Conservation (phyloP, 2,888 invertebrate species). For the Cheilosia grossa region DNA sequence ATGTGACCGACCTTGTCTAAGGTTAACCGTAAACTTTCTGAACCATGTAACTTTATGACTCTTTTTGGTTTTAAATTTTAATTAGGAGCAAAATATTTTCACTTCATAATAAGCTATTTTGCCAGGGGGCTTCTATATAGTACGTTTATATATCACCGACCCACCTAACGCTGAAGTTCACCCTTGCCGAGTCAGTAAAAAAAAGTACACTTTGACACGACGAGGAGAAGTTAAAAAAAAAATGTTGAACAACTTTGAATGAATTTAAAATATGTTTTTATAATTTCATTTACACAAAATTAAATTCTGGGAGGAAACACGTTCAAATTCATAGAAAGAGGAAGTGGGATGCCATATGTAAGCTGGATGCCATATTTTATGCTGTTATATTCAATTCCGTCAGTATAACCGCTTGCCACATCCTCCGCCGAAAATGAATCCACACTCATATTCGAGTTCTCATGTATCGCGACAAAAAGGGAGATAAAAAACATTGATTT, state of each 20-base stretch:
- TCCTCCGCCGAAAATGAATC: not conserved
- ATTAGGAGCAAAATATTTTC: constrained; percentile 55
- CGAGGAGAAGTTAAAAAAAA: constrained; percentile 3
- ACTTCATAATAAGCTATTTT: constrained; percentile 9
- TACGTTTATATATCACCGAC: not conserved
- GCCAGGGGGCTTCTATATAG: not conserved
- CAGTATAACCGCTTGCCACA: not conserved
- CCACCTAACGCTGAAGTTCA: constrained; percentile 15
- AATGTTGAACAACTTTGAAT: constrained; percentile 54
- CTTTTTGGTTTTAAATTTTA: constrained; percentile 56
- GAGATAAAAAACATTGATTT: constrained; percentile 39
- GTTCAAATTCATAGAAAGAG: constrained; percentile 1
- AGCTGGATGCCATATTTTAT: constrained; percentile 20
- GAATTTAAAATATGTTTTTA: constrained; percentile 66
- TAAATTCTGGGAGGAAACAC: constrained; percentile 25
- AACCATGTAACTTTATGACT: constrained; percentile 1
- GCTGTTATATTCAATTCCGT: constrained; percentile 1
- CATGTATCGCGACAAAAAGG: not conserved
- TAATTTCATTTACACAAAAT: constrained; percentile 53
- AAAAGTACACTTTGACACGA: constrained; percentile 31
- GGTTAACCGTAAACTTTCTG: constrained; percentile 34
- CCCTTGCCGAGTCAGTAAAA: constrained; percentile 33
- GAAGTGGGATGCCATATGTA: too few species aligned
- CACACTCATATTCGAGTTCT: not conserved
- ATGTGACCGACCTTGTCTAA: constrained; percentile 12